Percentiles rank a stretch among this genome's conserved stretches.
Evolutionary conservation across 2,113 vertebrate genomes (phyloP).

Genomic region (Lichenostomus cassidix): DNA sequence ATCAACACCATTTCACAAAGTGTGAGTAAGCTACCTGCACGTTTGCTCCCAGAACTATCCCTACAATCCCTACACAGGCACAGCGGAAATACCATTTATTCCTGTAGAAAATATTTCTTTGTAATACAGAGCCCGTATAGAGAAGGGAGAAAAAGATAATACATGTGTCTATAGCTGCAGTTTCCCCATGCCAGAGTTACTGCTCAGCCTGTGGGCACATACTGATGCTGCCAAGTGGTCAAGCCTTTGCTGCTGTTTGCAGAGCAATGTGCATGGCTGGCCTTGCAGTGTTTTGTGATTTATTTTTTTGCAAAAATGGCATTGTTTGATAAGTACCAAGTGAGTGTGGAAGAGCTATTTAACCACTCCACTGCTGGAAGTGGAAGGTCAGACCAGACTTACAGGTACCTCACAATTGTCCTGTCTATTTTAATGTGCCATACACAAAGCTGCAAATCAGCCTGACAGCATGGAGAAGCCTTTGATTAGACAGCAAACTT

Average conservation of each 20-base stretch:
- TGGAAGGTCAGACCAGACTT: not conserved
- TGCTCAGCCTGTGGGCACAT: conserved; percentile 33
- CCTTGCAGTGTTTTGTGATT: conserved; percentile 33
- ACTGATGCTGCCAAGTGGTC: conserved; percentile 6
- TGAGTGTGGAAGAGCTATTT: not conserved
- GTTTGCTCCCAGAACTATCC: conserved; percentile 16
- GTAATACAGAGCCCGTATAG: not conserved
- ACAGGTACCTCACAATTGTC: not conserved
- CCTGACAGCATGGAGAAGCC: not conserved
- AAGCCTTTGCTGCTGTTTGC: conserved; percentile 13
- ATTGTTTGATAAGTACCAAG: not conserved
- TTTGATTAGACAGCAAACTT: conserved; percentile 44
- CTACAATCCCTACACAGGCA: not conserved
- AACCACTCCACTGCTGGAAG: not conserved
- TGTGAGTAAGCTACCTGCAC: not conserved
- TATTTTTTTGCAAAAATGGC: conserved; percentile 38
- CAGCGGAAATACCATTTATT: conserved; percentile 27
- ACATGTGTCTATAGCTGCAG: not conserved
- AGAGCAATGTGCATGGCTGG: not conserved
- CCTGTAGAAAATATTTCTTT: conserved; percentile 31
- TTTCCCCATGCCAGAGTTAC: conserved; percentile 10
- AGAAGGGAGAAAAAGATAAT: not conserved
- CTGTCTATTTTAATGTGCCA: not conserved
- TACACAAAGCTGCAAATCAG: not conserved
- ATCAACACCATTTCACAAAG: conserved; percentile 10